These are phyloP conservation scores for Lucinisca nassula DNA, from an alignment of 2,888 invertebrate genomes.

Conservation along the genomic window DNA sequence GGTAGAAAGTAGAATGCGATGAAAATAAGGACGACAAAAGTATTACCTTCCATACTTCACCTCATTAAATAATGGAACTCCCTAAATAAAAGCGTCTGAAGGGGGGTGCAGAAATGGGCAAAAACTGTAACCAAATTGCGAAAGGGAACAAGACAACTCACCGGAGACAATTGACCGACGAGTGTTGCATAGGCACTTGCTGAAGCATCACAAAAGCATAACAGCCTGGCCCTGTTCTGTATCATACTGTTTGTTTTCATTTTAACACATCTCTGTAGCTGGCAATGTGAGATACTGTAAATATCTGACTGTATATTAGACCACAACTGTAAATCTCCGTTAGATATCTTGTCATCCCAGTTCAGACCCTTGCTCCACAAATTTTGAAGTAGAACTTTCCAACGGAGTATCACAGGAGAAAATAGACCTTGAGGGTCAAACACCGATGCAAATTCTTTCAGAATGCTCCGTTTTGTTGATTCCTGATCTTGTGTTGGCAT, in stretches of 20 bases:
- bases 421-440: conserved; percentile 22
- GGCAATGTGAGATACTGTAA: background rate
- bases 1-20: no score
- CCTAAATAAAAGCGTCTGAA: no score
- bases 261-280: background rate
- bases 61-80: no score
- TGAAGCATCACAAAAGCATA: conserved; percentile 26
- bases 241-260: background rate
- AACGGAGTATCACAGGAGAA: background rate
- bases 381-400: conserved; percentile 16
- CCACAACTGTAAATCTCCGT: background rate
- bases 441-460: conserved; percentile 17
- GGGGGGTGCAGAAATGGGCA: no score
- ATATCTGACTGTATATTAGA: background rate
- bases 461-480: conserved; percentile 10
- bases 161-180: no score
- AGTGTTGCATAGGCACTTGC: background rate
- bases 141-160: no score
- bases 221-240: background rate
- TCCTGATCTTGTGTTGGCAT: background rate
- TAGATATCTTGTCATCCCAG: conserved; percentile 2
- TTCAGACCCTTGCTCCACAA: conserved; percentile 5
- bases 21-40: no score
- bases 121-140: no score
- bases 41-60: no score